Evolutionary conservation across 1,140 invertebrate species (phyloP).

Genomic region (Bactericera cockerelli): DNA sequence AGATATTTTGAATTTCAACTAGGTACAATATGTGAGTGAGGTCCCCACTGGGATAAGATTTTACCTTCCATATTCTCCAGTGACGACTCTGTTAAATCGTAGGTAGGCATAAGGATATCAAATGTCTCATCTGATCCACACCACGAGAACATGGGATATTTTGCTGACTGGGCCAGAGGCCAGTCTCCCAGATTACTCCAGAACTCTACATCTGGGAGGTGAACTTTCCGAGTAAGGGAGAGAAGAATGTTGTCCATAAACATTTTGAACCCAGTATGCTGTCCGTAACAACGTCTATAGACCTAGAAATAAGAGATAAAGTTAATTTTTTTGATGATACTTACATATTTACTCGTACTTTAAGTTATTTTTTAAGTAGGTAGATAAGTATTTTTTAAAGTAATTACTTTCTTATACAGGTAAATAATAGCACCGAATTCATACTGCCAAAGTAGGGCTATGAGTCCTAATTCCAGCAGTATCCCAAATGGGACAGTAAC

Average conservation of each 20-base stretch:
- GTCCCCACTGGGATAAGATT: too few relatives aligned
- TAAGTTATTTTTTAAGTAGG: too few relatives aligned
- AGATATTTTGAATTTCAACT: too few relatives aligned
- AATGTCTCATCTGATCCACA: conserved; percentile 69
- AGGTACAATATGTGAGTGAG: too few relatives aligned
- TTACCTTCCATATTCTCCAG: conserved; percentile 82
- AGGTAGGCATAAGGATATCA: conserved; percentile 90
- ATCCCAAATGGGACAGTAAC: too few relatives aligned
- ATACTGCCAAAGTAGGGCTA: too few relatives aligned
- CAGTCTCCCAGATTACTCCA: conserved; percentile 91
- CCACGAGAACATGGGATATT: conserved; percentile 91
- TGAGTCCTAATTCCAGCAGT: too few relatives aligned
- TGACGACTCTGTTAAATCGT: conserved; percentile 83
- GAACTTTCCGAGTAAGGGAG: conserved; percentile 66
- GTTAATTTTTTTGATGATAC: not conserved
- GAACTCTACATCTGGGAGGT: conserved; percentile 76
- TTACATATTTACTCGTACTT: conserved; percentile 1
- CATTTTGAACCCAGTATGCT: conserved; percentile 92
- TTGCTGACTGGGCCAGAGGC: conserved; percentile 51
- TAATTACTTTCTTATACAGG: too few relatives aligned
- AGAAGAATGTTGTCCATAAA: conserved; percentile 81
- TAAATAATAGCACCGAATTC: too few relatives aligned
- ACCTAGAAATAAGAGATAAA: conserved; percentile 39
- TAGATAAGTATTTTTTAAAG: too few relatives aligned
- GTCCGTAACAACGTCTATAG: conserved; percentile 77